A percentile compares a stretch with the other conserved stretches of the same genome.
phyloP scores from a whole-genome alignment of 2,113 vertebrate genomes.

The Tympanuchus pallidicinctus region DNA sequence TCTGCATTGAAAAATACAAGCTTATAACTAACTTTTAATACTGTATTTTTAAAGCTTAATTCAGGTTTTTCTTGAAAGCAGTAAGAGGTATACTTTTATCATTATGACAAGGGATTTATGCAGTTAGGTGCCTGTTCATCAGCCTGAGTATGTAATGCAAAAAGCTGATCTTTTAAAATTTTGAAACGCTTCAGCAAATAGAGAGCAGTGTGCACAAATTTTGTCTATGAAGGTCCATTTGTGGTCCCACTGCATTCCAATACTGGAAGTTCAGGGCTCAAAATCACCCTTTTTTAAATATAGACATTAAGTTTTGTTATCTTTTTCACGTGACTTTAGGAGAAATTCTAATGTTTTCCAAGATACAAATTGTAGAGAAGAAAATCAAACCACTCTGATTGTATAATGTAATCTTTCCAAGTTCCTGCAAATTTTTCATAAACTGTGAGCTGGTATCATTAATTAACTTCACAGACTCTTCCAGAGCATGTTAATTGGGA shows the following conservation, averaged over 20 bases:
- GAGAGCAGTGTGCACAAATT: neutral
- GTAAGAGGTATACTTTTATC: neutral
- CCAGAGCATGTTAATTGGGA: neutral
- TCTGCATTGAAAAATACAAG: neutral
- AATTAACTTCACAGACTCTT: constrained; percentile 19
- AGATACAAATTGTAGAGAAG: neutral
- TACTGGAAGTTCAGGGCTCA: neutral
- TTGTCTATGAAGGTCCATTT: neutral
- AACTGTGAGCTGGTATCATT: neutral
- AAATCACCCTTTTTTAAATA: neutral
- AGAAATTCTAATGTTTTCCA: neutral
- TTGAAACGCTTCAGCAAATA: neutral
- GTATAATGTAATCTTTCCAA: neutral
- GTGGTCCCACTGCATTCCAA: neutral
- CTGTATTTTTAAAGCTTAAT: neutral
- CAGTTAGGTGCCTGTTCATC: neutral
- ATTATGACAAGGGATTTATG: neutral
- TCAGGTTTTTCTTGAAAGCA: neutral
- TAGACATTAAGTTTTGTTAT: neutral
- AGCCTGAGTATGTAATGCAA: neutral
- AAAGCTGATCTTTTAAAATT: neutral
- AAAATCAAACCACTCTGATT: neutral
- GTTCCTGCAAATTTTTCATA: neutral
- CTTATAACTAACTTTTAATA: neutral
- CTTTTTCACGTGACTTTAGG: neutral